Evolutionary conservation across 2,113 vertebrate species (phyloP).

Genomic region (Lampris incognitus): DNA sequence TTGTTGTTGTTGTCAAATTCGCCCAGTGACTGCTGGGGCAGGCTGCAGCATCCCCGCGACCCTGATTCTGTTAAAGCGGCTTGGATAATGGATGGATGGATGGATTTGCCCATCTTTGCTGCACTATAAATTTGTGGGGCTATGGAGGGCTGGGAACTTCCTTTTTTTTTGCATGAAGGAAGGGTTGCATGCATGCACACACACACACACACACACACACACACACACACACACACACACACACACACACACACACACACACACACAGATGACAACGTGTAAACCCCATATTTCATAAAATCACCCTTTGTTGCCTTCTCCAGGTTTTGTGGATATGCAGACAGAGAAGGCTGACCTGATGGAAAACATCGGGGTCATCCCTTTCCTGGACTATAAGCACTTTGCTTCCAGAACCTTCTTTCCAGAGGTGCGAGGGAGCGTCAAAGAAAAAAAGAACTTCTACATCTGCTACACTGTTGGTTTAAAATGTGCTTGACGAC

Average conservation of each 20-base stretch:
- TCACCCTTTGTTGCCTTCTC: constrained; percentile 14
- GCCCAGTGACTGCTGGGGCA: no score
- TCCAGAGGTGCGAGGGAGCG: constrained; percentile 87
- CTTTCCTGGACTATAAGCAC: constrained; percentile 98
- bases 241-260: background rate
- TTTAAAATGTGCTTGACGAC: background rate
- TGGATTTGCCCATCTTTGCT: no score
- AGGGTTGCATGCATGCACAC: no score
- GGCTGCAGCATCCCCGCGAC: no score
- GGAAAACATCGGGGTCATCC: constrained; percentile 90
- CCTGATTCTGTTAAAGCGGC: no score
- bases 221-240: no score
- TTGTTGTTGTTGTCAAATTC: no score
- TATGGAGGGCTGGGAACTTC: no score
- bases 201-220: no score
- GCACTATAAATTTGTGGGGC: no score
- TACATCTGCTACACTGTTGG: constrained; percentile 28
- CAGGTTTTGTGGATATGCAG: constrained; percentile 97
- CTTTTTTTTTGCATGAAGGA: no score
- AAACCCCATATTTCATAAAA: background rate
- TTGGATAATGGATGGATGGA: no score
- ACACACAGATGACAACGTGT: background rate
- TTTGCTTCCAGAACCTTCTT: constrained; percentile 96
- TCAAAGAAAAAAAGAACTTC: constrained; percentile 9
- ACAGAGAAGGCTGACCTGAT: constrained; percentile 91